Conservation (phyloP, 2,888 invertebrate species). For the Sinotaia quadrata region DNA sequence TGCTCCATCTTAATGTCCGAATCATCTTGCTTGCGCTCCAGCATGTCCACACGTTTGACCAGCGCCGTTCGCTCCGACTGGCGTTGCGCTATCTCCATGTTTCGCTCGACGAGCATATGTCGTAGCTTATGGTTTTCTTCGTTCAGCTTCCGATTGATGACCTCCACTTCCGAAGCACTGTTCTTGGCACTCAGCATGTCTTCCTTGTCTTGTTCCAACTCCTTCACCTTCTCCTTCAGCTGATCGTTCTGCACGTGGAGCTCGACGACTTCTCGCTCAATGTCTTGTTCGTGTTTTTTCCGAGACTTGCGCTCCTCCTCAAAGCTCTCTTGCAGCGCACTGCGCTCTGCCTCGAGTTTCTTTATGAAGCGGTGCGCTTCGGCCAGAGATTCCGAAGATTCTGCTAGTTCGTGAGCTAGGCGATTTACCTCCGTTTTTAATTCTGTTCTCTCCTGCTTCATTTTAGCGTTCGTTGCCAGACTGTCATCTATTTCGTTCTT, state of each 20-base stretch:
- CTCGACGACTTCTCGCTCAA: conserved; percentile 14
- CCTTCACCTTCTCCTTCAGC: conserved; percentile 34
- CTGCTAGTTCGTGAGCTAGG: conserved; percentile 23
- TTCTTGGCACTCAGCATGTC: conserved; percentile 29
- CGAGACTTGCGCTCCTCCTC: conserved; percentile 9
- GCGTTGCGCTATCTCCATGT: conserved; percentile 37
- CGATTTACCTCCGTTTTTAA: conserved; percentile 41
- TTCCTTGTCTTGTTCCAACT: conserved; percentile 49
- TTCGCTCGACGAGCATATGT: conserved; percentile 41
- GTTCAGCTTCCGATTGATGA: conserved; percentile 30
- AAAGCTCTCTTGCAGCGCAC: background rate
- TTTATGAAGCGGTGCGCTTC: conserved; percentile 17
- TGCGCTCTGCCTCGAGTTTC: conserved; percentile 18
- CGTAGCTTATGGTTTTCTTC: conserved; percentile 40
- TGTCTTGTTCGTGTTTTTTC: conserved; percentile 9
- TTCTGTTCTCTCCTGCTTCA: conserved; percentile 43
- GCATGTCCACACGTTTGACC: conserved; percentile 25
- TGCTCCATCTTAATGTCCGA: conserved; percentile 47
- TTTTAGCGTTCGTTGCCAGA: conserved; percentile 35
- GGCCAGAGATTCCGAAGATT: conserved; percentile 15
- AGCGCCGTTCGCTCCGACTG: conserved; percentile 31
- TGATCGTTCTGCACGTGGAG: conserved; percentile 18
- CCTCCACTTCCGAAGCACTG: conserved; percentile 23
- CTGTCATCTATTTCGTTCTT: conserved; percentile 42
- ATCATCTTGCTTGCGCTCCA: conserved; percentile 47